A percentile compares a stretch with the other conserved stretches of the same genome.
These are phyloP conservation scores for Lysandra bellargus DNA, from an alignment of 2,888 invertebrate genomes.

Conservation along the genomic window DNA sequence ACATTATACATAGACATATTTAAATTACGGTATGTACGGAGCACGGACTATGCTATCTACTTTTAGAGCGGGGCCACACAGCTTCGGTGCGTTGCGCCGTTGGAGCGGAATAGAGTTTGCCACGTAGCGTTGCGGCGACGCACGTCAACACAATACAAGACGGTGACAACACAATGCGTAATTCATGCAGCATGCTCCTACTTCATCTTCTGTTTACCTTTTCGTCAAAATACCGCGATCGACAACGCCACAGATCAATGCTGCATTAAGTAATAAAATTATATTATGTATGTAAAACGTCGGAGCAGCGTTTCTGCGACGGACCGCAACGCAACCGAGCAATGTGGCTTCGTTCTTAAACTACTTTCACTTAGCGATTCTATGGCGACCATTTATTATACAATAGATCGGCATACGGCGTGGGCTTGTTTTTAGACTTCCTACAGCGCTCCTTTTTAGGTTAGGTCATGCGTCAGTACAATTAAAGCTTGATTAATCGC, in stretches of 20 bases:
- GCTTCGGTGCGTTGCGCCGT: not conserved
- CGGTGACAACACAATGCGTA: not conserved
- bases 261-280: not conserved
- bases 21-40: slow-evolving; percentile 25
- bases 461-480: slow-evolving; percentile 28
- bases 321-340: not conserved
- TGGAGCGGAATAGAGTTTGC: no score
- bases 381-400: slow-evolving; percentile 35
- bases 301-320: not conserved
- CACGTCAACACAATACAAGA: not conserved
- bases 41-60: slow-evolving; percentile 30
- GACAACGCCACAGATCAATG: no score
- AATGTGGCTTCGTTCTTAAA: not conserved
- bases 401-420: slow-evolving; percentile 39
- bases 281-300: not conserved
- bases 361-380: slow-evolving; percentile 36
- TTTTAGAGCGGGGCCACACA: not conserved
- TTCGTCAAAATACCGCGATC: no score
- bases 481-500: slow-evolving; percentile 19
- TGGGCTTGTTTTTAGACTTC: slow-evolving; percentile 40
- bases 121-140: not conserved
- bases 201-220: no score
- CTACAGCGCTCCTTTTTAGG: slow-evolving; percentile 37
- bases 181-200: no score
- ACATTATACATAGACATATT: slow-evolving; percentile 8